phyloP scores from a whole-genome alignment of 2,797 vertebrate genomes.

The Enteromius thamalakanensis region DNA sequence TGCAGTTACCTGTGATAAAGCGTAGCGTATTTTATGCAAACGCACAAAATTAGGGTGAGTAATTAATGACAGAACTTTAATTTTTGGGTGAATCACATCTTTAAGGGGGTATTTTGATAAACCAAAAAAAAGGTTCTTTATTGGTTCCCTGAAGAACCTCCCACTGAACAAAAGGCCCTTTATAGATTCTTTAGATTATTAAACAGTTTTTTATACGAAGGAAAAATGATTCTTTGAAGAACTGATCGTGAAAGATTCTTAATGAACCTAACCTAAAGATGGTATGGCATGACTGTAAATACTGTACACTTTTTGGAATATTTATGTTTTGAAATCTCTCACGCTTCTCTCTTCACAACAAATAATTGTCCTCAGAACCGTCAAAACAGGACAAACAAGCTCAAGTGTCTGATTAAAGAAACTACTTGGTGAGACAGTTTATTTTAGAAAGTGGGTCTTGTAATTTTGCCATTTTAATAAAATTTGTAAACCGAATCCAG shows the following conservation, averaged over 20 bases:
- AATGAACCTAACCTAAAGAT: not conserved
- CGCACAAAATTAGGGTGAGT: too few relatives aligned
- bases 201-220: not conserved
- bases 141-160: not conserved
- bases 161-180: not conserved
- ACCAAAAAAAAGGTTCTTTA: not conserved
- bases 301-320: not conserved
- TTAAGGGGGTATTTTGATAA: not conserved
- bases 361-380: not conserved
- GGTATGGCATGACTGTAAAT: not conserved
- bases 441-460: not conserved
- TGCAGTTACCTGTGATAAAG: too few relatives aligned
- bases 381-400: not conserved
- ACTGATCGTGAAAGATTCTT: not conserved
- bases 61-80: too few relatives aligned
- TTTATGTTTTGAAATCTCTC: not conserved
- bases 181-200: not conserved
- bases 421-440: not conserved
- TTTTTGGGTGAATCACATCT: too few relatives aligned
- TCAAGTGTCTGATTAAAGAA: not conserved
- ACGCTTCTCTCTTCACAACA: not conserved
- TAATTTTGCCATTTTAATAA: not conserved
- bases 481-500: not conserved
- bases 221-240: not conserved
- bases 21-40: too few relatives aligned